Base-by-base conservation (phyloP, 2,888 invertebrate genomes). In the Apotomis betuletana region DNA sequence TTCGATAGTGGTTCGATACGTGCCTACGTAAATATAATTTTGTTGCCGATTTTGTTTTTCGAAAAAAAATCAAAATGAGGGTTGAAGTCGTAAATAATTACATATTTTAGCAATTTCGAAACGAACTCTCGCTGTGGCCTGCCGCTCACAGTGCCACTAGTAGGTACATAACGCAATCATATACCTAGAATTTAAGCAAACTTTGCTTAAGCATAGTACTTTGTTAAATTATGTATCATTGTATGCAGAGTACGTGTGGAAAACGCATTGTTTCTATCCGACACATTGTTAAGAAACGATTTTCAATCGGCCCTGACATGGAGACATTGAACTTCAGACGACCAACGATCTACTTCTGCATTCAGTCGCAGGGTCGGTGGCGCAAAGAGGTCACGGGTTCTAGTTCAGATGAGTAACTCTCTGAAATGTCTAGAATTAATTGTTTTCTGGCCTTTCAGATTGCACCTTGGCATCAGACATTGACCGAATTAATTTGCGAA, bases 381-480 rank as follows among this genome's bases (percentile, higher is more conserved):
- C 83, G 76, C 88, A 83, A 87, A 86, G 81, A 76, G 88, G 90
- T 89, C 90, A 90, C 79, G 89, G 86, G 59, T 83, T 80, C 81
- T 81, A 80, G 74, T 76, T 78, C 71, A 74, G 82, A 81, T 80
- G 74, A 81, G 77, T 80, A 49, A 27, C 6, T 67, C 27, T 81
- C 77, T 74, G 77, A 78, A 73, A 80, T 83, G 81, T 82, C 81
- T 81, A 83, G 80, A 27, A 79, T 78, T 79, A 77, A 78, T 71
- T 67, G 74, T 74, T 70, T 41, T 15, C 49, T 69, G 60, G 76
- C 27, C 85, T 83, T 86, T 44, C 61, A 69, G 58, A 44, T 46
- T 13, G 12, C 44, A 54, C 59, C 67, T 67, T 59, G 58, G 65
- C 44, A 44, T 65, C 51, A 63, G 65, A 64, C 69, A 68, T 73